Base-by-base conservation (phyloP, 2,113 vertebrate genomes). In the Pseudorectes ferrugineus region DNA sequence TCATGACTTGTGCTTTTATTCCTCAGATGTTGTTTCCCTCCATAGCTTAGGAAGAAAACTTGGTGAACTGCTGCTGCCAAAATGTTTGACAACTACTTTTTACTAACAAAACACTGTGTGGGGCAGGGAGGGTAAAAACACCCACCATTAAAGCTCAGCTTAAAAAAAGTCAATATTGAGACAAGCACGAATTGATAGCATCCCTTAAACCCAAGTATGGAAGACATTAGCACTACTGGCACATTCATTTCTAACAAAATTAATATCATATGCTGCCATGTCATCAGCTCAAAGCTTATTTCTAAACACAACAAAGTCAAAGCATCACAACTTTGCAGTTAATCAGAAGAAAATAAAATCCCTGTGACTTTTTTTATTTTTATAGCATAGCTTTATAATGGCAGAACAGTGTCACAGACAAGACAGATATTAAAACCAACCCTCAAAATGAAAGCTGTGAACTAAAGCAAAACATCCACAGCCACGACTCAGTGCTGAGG, bases 271-370 rank as follows among this genome's bases (percentile, higher is more conserved):
- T 61, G 92, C 54, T 76, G 29, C 42, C 42, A 46, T 90, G 71
- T 92, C 91, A 93, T 73, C 83, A 91, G 75, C 70, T 92, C 45
- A 51, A 45, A 86, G 46, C 52, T 75, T 63, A 63, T 78, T 95
- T 77, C 82, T 77, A 84, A 93, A 71, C 40, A 83, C 52, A 85
- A 49, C 13, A 0, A 82, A 13, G 54, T 65, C 67, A 90, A 91
- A 88, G 51, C 40, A 85, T 35, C 31, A 23, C 63, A 83, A 45
- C 59, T 86, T 70, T 43, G 40, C 93, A 86, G 73, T 86, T 86
- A 72, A 71, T 65, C 40, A 46, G 16, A 67, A 36, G 15, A 74
- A 86, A 94, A 94, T 61, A 83, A 90, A 73, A 46, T 16, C 43
- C 61, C 66, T 61, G 9, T 2, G 35, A 66, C 26, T 61, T 87